phyloP scores from a whole-genome alignment of 2,888 invertebrate genomes.

The Psylliodes chrysocephalus region DNA sequence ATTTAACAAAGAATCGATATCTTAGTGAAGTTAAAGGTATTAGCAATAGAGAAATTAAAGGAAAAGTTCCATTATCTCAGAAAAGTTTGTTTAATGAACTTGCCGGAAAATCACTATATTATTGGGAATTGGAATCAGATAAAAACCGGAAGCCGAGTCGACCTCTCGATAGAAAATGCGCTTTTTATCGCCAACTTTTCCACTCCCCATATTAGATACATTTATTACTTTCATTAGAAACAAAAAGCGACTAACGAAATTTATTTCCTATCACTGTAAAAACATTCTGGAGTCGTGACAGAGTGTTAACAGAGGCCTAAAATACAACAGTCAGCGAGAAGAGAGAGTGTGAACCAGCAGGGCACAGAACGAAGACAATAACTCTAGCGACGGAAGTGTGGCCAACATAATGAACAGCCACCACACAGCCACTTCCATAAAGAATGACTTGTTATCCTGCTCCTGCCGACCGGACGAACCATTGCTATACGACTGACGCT shows the following conservation, averaged over 20 bases:
- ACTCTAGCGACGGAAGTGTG: conserved; percentile 44
- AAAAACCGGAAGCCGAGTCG: no score
- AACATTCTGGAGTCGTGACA: conserved; percentile 1
- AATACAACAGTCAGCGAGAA: conserved; percentile 22
- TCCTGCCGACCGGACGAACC: conserved; percentile 30
- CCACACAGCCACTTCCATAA: conserved; percentile 43
- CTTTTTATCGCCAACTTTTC: background rate
- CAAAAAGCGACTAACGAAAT: background rate
- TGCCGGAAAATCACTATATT: background rate
- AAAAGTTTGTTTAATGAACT: background rate
- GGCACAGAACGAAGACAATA: conserved; percentile 43
- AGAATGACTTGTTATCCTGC: conserved; percentile 48
- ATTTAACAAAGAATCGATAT: no score
- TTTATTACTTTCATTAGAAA: conserved; percentile 8
- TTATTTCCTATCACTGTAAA: conserved; percentile 12
- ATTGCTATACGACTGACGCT: conserved; percentile 30
- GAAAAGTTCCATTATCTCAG: background rate
- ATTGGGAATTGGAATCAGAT: background rate
- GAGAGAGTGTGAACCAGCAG: conserved; percentile 34
- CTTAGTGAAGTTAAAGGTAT: no score
- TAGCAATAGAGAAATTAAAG: background rate
- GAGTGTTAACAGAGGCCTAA: conserved; percentile 16
- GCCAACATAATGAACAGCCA: conserved; percentile 44
- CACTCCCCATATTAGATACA: background rate
- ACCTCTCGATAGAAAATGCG: background rate